Base-by-base conservation (phyloP, 2,888 invertebrate species). In the Spicauda simplicius region DNA sequence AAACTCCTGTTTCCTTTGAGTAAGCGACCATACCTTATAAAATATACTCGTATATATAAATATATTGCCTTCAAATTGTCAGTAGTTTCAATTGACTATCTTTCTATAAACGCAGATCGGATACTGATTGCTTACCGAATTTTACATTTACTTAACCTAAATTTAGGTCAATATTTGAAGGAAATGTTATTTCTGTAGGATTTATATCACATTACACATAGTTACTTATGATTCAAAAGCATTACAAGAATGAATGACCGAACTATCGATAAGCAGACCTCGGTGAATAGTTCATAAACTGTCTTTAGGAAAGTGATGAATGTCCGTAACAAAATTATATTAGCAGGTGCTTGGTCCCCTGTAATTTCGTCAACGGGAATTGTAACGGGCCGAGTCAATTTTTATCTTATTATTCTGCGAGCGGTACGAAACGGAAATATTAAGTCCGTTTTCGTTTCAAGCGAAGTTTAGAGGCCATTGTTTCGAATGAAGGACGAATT, bases 381-480 rank as follows among this genome's bases (percentile, higher is more conserved):
- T 80, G 70, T 86, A 88, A 88, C 87, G 87, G 87, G 60, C 68
- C 69, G 48, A 70, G 69, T 70, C 65, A 68, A 64, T 68, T 70
- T 64, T 77, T 73, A 70, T 78, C 77, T 88, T 84, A 82, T 78
- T 86, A 88, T 88, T 85, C 88, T 71, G 72, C 72, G 69, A 73
- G 75, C 76, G 77, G 72, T 70, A 68, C 68, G 72, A 73, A 83
- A 78, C 88, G 90, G 90, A 90, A 83, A 82, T 80, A 80, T 84
- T 84, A 83, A 83, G 80, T 77, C 80, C 76, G 74, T 81, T 83
- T 81, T 77, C 62, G 78, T 71, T 67, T 48, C 67, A 65, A 37
- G 53, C 64, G 56, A 61, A 37, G 71, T 64, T 57, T 69, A 70
- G 59, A 64, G 59, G 64, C 74, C 71, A 74, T 76, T 76, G 76